Base-by-base conservation (phyloP, 2,797 vertebrate genomes). In the Siniperca obscura region DNA sequence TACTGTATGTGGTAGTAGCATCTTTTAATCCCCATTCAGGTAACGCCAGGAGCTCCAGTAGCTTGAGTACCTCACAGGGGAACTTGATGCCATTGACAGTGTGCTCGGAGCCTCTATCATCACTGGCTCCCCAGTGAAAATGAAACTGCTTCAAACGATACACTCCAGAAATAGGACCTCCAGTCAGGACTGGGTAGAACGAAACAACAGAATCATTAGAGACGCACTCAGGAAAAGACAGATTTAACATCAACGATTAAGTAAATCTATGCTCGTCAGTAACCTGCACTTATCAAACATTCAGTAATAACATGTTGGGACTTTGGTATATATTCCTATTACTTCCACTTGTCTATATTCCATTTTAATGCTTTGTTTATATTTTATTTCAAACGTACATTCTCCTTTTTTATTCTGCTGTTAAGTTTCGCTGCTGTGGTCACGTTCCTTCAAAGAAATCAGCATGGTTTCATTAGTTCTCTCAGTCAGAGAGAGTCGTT, bases 101-200 rank as follows among this genome's bases (percentile, higher is more conserved):
- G 30, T 99, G 98, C 86, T 99, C 98, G 0, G 98, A 98, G 72
- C 98, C 98, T 0, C 95, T 94, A 4, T 97, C 96, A 0, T 99
- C 97, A 0, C 92, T 93, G 40, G 90, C 92, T 0, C 98, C 98
- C 98, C 98, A 99, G 66, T 99, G 98, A 92, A 98, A 97, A 84
- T 99, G 98, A 71, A 98, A 97, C 92, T 99, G 98, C 64, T 86
- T 97, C 87, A 99, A 91, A 72, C 98, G 96, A 91, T 98, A 98
- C 0, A 92, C 96, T 89, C 96, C 98, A 3, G 88, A 87, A 75
- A 99, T 88, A 0, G 98, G 97, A 22, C 98, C 98, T 75, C 97
- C 97, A 1, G 92, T 95, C 83, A 99, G 93, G 74, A 96, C 98
- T 99, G 91, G 9, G 50, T 6, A 40, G 19, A 9, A 64, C 1